phyloP scores from a whole-genome alignment of 2,113 vertebrate species.

The Taurulus bubalis region DNA sequence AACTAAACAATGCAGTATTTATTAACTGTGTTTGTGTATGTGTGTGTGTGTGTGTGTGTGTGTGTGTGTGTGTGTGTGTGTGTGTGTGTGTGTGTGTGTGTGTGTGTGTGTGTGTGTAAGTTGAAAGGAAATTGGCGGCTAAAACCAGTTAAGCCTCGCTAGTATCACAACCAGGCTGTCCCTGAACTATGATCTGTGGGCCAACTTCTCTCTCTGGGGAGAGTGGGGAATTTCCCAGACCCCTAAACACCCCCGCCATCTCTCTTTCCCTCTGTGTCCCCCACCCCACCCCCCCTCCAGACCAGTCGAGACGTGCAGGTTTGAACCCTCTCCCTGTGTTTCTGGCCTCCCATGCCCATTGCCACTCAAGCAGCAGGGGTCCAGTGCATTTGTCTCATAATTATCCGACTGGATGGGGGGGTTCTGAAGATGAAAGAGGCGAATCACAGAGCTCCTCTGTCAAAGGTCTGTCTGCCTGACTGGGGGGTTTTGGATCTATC shows the following conservation, averaged over 20 bases:
- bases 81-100: not conserved
- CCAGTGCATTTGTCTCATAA: constrained; percentile 82
- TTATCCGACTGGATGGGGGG: constrained; percentile 79
- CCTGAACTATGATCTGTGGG: constrained; percentile 71
- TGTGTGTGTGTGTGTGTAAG: not conserved
- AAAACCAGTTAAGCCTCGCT: constrained; percentile 44
- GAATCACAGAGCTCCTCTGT: constrained; percentile 81
- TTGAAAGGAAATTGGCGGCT: constrained; percentile 45
- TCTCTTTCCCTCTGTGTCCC: constrained; percentile 55
- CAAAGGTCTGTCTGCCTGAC: constrained; percentile 84
- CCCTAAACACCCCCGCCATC: constrained; percentile 61
- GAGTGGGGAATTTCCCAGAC: constrained; percentile 79
- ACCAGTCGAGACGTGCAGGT: constrained; percentile 77
- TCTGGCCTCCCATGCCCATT: constrained; percentile 76
- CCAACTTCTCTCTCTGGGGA: constrained; percentile 67
- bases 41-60: too few relatives aligned
- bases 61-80: not conserved
- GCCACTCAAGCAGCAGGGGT: constrained; percentile 81
- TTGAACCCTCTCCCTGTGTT: constrained; percentile 72
- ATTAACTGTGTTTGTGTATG: not conserved
- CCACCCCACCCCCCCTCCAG: constrained; percentile 42
- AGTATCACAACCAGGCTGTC: constrained; percentile 61
- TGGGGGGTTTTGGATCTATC: constrained; percentile 79
- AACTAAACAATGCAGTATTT: constrained; percentile 19
- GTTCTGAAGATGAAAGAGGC: constrained; percentile 79